Conservation (phyloP, 30 jellyfish, hydroid and myxozoan species). For the Cassiopea xamachana region DNA sequence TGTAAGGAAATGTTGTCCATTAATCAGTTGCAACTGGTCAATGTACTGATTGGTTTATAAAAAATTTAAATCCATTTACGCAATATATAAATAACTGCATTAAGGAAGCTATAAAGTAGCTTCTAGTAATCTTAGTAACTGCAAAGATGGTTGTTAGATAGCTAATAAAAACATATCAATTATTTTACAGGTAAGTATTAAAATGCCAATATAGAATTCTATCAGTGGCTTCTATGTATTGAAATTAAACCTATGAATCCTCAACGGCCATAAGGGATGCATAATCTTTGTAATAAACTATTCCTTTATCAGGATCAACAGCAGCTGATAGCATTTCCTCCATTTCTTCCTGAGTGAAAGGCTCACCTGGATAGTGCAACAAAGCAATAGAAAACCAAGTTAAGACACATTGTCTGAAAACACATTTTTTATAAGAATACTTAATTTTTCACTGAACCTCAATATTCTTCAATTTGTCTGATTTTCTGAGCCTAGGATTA, state of each 20-base stretch:
- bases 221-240: neutral
- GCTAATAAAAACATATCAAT: neutral
- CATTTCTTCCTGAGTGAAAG: constrained; percentile 93
- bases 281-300: constrained; percentile 84
- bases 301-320: constrained; percentile 93
- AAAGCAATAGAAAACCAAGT: neutral
- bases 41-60: no score
- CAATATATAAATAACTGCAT: no score
- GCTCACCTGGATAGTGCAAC: constrained; percentile 67
- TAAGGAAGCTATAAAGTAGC: no score
- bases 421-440: neutral
- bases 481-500: no score
- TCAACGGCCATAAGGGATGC: constrained; percentile 86
- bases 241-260: constrained; percentile 4
- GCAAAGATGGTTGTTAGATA: no score
- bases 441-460: no score
- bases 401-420: neutral
- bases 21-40: no score
- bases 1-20: no score
- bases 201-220: neutral
- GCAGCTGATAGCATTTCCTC: constrained; percentile 95
- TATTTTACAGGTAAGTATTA: neutral
- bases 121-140: no score
- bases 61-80: no score
- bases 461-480: no score